Evolutionary conservation across 2,113 vertebrate species (phyloP).

Genomic region (Podilymbus podiceps): DNA sequence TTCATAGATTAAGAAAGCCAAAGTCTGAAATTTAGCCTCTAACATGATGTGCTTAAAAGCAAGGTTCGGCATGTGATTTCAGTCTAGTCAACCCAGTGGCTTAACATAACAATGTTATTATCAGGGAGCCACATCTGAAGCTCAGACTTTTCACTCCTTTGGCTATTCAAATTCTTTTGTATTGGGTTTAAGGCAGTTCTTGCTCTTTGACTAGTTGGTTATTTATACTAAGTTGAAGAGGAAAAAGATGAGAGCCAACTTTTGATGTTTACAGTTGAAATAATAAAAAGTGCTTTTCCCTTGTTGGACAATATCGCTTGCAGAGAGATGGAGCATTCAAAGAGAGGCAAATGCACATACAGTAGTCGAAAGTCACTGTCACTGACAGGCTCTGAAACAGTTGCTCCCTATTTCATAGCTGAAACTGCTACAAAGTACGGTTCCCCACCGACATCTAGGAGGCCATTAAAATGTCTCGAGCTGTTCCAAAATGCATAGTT

Average conservation of each 20-base stretch:
- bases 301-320: conserved; percentile 35
- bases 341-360: conserved; percentile 13
- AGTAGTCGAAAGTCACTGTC: conserved; percentile 53
- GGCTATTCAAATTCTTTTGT: conserved; percentile 12
- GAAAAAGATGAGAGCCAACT: conserved; percentile 40
- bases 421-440: conserved; percentile 59
- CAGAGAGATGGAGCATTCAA: conserved; percentile 27
- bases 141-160: not conserved
- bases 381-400: conserved; percentile 47
- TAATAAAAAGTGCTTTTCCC: conserved; percentile 30
- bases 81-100: conserved; percentile 20
- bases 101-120: conserved; percentile 30
- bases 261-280: conserved; percentile 54
- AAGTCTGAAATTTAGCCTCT: conserved; percentile 4
- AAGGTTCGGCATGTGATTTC: not conserved
- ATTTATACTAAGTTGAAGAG: conserved; percentile 46
- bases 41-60: not conserved
- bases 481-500: conserved; percentile 41
- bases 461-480: conserved; percentile 71
- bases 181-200: conserved; percentile 29
- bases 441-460: conserved; percentile 56
- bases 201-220: conserved; percentile 45
- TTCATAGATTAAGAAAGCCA: not conserved
- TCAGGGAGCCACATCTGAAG: conserved; percentile 12
- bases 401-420: conserved; percentile 55